Base-by-base conservation (phyloP, 2,888 invertebrate genomes). In the Hypercompe scribonia region DNA sequence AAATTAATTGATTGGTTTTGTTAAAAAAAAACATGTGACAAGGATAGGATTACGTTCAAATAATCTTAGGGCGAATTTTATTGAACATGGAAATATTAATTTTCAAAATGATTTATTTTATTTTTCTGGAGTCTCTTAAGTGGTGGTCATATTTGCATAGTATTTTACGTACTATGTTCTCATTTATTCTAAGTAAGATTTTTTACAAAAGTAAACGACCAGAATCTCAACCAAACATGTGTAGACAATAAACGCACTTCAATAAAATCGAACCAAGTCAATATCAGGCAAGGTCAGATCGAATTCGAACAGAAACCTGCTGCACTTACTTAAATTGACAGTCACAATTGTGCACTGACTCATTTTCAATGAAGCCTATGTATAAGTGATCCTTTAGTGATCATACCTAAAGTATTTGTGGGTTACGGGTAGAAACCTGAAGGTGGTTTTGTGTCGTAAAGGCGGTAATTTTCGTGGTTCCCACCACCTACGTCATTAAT, bases 381-480 rank as follows among this genome's bases (percentile, higher is more conserved):
- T 58, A 13, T 28, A 31, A 31, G 18, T 61, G 31, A 18, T 31
- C 2, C 18, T 54, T 54, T 3, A n/a, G 24, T 54, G 10, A 50
- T 2, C 11, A 61, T 61, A 61, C 31, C 61, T 61, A 61, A 61
- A 61, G 15, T 4, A 18, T 61, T 61, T 31, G 61, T 61, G 31
- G 61, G 61, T 31, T 61, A 18, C 61, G 61, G 61, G 61, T 61
- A 61, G 61, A 18, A 15, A 31, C 61, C 61, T 31, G 15, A 18
- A 61, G 58, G 28, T 61, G 61, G 61, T 31, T 61, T 61, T 31
- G 61, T 61, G 61, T 31, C 61, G 61, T 28, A 61, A 61, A 28
- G 18, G 5, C 28, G n/a, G 58, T 28, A 28, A 28, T 58, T 13
- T 15, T 13, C 3, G 58, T 15, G 58, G 28, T 58, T 58, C 58